phyloP scores from a whole-genome alignment of 2,113 vertebrate genomes.

The Pygoscelis adeliae region DNA sequence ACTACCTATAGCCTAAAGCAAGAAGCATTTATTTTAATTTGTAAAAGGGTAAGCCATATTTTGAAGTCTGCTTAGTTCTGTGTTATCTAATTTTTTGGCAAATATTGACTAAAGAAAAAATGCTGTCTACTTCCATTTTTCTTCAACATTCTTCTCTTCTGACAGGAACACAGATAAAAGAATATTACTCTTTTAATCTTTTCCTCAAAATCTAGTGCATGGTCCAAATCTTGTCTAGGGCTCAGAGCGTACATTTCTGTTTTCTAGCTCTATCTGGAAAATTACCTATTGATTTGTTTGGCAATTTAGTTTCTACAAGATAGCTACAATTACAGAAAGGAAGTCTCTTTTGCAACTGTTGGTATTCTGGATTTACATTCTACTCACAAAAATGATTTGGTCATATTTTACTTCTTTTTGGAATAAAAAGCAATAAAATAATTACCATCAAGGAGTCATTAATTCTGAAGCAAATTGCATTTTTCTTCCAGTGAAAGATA shows the following conservation, averaged over 20 bases:
- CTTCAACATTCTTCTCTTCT: neutral
- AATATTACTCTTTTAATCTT: neutral
- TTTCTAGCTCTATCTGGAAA: neutral
- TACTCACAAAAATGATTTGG: neutral
- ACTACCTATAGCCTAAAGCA: slow-evolving; percentile 40
- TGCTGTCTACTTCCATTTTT: neutral
- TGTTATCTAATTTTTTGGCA: slow-evolving; percentile 15
- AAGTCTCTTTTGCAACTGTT: neutral
- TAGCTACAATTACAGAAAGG: neutral
- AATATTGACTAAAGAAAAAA: slow-evolving; percentile 24
- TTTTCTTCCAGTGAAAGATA: neutral
- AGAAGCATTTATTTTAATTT: slow-evolving; percentile 55
- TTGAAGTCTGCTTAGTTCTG: neutral
- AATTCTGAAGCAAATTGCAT: neutral
- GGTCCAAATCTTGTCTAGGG: neutral
- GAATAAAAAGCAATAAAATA: neutral
- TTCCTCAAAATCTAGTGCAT: neutral
- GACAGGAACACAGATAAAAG: neutral
- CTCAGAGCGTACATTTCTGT: neutral
- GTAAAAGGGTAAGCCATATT: neutral
- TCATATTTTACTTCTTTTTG: neutral
- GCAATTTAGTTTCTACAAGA: neutral
- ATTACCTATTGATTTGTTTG: neutral
- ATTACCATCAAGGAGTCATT: neutral
- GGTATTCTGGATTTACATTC: neutral